These are phyloP conservation scores for Podabrus alpinus DNA, from an alignment of 2,888 invertebrate genomes.

Conservation along the genomic window DNA sequence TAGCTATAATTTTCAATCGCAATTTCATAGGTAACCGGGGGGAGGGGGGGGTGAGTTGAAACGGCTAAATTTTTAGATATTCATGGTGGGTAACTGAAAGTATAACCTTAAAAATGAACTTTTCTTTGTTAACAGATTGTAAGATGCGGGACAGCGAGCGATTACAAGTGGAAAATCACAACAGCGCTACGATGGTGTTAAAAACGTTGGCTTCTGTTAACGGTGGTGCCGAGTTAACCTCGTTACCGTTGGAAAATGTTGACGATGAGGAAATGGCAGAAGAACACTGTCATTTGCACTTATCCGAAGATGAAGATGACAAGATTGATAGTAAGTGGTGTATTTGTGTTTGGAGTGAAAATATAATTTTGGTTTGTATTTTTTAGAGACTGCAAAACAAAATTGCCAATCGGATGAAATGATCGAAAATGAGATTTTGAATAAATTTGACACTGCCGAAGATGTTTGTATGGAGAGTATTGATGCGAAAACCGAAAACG, in stretches of 20 bases:
- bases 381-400: conserved; percentile 13
- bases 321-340: conserved; percentile 14
- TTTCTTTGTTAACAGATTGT: conserved; percentile 8
- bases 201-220: conserved; percentile 7
- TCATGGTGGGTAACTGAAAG: not conserved
- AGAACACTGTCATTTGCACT: conserved; percentile 48
- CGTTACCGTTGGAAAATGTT: conserved; percentile 1
- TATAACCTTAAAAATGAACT: not conserved
- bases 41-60: too few species aligned
- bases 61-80: not conserved
- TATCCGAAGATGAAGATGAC: conserved; percentile 49
- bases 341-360: not conserved
- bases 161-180: conserved; percentile 6
- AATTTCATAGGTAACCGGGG: too few species aligned
- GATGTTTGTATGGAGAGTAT: conserved; percentile 13
- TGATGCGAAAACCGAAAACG: conserved; percentile 38
- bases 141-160: conserved; percentile 17
- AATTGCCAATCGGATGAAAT: not conserved
- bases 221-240: not conserved
- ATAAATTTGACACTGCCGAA: conserved; percentile 39
- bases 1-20: too few species aligned
- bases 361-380: not conserved
- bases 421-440: conserved; percentile 5
- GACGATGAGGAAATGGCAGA: conserved; percentile 45
- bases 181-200: conserved; percentile 14